Conservation (phyloP, 1,140 invertebrate species). For the Drosophila tsacasi region DNA sequence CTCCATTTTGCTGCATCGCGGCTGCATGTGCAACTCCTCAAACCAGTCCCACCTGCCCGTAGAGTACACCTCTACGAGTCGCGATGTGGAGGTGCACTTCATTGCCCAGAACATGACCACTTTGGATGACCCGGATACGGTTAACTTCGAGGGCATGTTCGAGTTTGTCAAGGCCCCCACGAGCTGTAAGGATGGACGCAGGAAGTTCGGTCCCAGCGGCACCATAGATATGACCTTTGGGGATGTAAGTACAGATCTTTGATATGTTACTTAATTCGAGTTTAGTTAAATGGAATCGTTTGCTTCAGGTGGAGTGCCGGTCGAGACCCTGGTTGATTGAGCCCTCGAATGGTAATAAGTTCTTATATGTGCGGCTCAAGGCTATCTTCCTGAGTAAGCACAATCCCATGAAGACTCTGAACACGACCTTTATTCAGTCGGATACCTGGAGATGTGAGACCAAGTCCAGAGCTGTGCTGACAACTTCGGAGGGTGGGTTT, state of each 20-base stretch:
- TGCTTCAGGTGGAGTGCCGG: conserved; percentile 89
- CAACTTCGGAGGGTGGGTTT: conserved; percentile 79
- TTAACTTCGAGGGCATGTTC: conserved; percentile 93
- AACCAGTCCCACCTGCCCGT: conserved; percentile 87
- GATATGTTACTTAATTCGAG: too few relatives aligned
- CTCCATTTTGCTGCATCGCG: conserved; percentile 87
- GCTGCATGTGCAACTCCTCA: conserved; percentile 88
- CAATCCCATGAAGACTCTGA: conserved; percentile 76
- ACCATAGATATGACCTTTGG: conserved; percentile 90
- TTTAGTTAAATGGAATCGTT: not conserved
- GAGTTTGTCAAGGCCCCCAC: conserved; percentile 90
- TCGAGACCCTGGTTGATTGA: conserved; percentile 92
- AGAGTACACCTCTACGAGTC: conserved; percentile 91
- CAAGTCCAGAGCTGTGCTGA: conserved; percentile 79
- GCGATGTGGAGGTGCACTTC: conserved; percentile 93
- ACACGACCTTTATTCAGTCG: conserved; percentile 61
- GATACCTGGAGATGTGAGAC: conserved; percentile 77
- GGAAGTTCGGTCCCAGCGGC: conserved; percentile 91
- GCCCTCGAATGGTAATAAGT: conserved; percentile 87
- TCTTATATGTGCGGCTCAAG: conserved; percentile 80
- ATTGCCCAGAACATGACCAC: conserved; percentile 92
- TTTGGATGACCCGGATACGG: conserved; percentile 92
- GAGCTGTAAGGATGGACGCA: conserved; percentile 88
- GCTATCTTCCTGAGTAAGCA: conserved; percentile 83
- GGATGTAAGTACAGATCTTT: conserved; percentile 87